phyloP scores from a whole-genome alignment of 2,113 vertebrate species.

The Larimichthys crocea region DNA sequence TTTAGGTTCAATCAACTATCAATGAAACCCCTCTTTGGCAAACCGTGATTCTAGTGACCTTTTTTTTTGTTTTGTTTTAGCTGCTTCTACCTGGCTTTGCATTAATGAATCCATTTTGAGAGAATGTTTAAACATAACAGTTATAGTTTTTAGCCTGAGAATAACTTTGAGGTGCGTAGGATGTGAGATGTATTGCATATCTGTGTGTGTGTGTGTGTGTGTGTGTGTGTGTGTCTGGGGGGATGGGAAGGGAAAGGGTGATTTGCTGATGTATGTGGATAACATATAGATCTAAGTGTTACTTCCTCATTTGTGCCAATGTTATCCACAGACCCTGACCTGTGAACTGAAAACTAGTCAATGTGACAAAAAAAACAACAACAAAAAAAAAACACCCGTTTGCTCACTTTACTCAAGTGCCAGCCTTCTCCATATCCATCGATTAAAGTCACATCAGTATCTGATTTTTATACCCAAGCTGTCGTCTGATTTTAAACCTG shows the following conservation, averaged over 20 bases:
- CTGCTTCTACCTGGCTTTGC: constrained; percentile 58
- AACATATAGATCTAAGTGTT: constrained; percentile 66
- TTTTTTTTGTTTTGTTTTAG: constrained; percentile 30
- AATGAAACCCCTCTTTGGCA: constrained; percentile 43
- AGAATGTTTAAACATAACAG: constrained; percentile 41
- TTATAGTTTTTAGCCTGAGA: constrained; percentile 61
- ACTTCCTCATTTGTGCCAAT: constrained; percentile 74
- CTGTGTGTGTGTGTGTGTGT: constrained; percentile 45
- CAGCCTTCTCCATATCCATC: constrained; percentile 45
- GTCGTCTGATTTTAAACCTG: constrained; percentile 39
- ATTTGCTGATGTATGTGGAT: constrained; percentile 57
- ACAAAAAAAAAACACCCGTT: constrained; percentile 18
- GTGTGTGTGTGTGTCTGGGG: accelerated
- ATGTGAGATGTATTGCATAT: constrained; percentile 67
- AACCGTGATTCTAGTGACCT: constrained; percentile 46
- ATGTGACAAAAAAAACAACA: constrained; percentile 30
- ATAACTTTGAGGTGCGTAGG: constrained; percentile 57
- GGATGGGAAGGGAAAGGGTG: too few relatives aligned
- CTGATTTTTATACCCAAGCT: constrained; percentile 37
- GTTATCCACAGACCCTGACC: constrained; percentile 74
- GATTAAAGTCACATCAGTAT: constrained; percentile 24
- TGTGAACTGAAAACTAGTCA: constrained; percentile 71
- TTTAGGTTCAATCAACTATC: constrained; percentile 55
- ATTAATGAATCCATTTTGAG: constrained; percentile 49
- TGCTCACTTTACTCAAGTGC: constrained; percentile 62